Evolutionary conservation across 2,888 invertebrate genomes (phyloP).

Genomic region (Caenorhabditis sulstoni): DNA sequence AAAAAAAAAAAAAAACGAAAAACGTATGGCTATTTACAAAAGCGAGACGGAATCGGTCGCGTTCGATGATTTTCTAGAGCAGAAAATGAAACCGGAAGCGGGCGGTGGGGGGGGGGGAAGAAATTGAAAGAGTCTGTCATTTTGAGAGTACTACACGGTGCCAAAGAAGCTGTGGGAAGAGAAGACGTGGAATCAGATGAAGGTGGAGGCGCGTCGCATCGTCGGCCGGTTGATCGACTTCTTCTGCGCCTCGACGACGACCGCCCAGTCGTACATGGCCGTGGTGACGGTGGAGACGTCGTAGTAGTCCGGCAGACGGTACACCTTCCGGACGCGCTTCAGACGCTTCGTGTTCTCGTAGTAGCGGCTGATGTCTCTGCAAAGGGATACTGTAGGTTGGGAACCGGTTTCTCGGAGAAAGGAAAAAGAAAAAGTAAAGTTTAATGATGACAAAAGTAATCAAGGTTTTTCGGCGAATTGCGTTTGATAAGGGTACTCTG

Average conservation of each 20-base stretch:
- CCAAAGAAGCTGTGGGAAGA: too few species aligned
- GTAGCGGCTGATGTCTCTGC: conserved; percentile 75
- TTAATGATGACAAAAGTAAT: too few species aligned
- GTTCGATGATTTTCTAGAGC: conserved; percentile 15
- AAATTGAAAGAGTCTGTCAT: too few species aligned
- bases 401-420: too few species aligned
- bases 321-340: conserved; percentile 77
- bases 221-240: conserved; percentile 62
- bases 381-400: conserved; percentile 32
- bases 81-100: conserved; percentile 5
- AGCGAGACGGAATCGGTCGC: not conserved
- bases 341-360: conserved; percentile 75
- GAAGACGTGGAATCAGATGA: conserved; percentile 21
- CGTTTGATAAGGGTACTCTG: too few species aligned
- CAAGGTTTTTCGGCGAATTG: too few species aligned
- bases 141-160: conserved; percentile 41
- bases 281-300: conserved; percentile 75
- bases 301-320: conserved; percentile 76
- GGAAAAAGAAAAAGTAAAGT: too few species aligned
- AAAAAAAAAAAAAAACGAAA: conserved; percentile 9
- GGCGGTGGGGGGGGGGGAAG: conserved; percentile 1
- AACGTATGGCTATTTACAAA: conserved; percentile 7
- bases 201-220: conserved; percentile 56
- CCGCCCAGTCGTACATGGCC: conserved; percentile 77
- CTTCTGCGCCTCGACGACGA: conserved; percentile 72